Conservation (phyloP, 2,888 invertebrate species). For the Blera fallax region DNA sequence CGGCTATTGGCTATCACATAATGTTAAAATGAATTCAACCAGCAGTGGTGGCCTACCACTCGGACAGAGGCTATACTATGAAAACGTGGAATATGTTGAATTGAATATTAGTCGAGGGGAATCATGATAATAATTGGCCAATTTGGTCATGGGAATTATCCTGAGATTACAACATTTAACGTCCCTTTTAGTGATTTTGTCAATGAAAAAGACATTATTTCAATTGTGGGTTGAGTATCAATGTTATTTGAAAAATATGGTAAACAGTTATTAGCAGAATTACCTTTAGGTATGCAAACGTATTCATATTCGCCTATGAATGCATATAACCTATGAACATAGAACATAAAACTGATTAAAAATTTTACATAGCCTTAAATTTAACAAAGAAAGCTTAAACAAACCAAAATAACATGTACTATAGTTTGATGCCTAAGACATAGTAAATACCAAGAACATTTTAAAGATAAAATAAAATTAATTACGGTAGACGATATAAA, state of each 20-base stretch:
- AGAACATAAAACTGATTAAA: no score
- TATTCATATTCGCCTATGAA: background rate
- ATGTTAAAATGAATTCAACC: conserved; percentile 55
- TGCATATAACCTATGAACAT: background rate
- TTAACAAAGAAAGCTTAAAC: background rate
- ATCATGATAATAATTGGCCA: conserved; percentile 68
- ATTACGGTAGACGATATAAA: conserved; percentile 18
- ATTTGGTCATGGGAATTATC: conserved; percentile 64
- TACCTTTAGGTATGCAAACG: background rate
- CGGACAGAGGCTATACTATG: conserved; percentile 38
- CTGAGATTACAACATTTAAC: conserved; percentile 62
- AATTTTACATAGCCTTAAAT: background rate
- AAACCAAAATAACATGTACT: conserved; percentile 28
- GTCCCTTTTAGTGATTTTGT: conserved; percentile 59
- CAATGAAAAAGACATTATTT: conserved; percentile 58
- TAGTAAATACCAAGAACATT: background rate
- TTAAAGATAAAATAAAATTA: conserved; percentile 40
- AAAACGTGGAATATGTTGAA: conserved; percentile 56
- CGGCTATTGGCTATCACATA: conserved; percentile 58
- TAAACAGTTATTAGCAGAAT: conserved; percentile 1
- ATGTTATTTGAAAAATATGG: conserved; percentile 47
- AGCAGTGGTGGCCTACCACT: conserved; percentile 36
- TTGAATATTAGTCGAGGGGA: conserved; percentile 63
- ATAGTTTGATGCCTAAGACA: background rate
- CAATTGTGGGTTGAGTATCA: background rate